Percentiles rank a stretch among this genome's conserved stretches.
phyloP scores from a whole-genome alignment of 2,113 vertebrate species.

The Mus pahari region DNA sequence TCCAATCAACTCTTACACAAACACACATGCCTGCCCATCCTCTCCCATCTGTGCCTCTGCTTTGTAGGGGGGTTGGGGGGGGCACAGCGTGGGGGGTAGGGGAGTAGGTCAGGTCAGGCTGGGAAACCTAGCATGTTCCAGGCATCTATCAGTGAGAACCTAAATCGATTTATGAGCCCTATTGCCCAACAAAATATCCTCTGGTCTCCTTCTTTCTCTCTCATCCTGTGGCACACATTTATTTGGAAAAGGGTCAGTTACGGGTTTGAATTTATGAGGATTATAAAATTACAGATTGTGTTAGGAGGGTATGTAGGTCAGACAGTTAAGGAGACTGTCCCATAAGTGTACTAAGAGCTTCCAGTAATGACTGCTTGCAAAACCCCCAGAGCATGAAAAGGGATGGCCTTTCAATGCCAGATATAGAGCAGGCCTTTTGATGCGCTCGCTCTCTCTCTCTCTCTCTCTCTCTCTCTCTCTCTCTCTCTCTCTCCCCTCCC shows the following conservation, averaged over 20 bases:
- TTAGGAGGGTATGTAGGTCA: conserved; percentile 67
- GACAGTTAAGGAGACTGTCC: conserved; percentile 64
- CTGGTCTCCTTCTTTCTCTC: neutral
- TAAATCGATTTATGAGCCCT: conserved; percentile 68
- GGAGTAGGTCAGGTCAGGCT: neutral
- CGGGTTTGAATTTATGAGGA: conserved; percentile 76
- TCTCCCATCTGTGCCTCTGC: conserved; percentile 50
- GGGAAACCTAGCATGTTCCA: neutral
- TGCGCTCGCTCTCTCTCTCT: neutral
- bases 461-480: neutral
- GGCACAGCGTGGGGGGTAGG: too few relatives aligned
- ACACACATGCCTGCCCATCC: conserved; percentile 27
- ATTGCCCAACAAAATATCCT: conserved; percentile 60
- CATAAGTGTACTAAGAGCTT: conserved; percentile 68
- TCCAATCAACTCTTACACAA: conserved; percentile 12
- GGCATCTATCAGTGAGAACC: conserved; percentile 63
- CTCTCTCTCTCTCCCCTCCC: neutral
- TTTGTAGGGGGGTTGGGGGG: neutral
- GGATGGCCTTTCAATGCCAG: conserved; percentile 59
- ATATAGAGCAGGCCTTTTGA: conserved; percentile 56
- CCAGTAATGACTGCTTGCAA: conserved; percentile 68
- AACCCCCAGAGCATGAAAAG: conserved; percentile 15
- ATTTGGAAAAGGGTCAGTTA: conserved; percentile 74
- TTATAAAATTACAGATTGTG: conserved; percentile 75
- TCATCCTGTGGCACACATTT: conserved; percentile 60